Base-by-base conservation (phyloP, 64 coral and sea anemone genomes). In the Montipora efflorescens region DNA sequence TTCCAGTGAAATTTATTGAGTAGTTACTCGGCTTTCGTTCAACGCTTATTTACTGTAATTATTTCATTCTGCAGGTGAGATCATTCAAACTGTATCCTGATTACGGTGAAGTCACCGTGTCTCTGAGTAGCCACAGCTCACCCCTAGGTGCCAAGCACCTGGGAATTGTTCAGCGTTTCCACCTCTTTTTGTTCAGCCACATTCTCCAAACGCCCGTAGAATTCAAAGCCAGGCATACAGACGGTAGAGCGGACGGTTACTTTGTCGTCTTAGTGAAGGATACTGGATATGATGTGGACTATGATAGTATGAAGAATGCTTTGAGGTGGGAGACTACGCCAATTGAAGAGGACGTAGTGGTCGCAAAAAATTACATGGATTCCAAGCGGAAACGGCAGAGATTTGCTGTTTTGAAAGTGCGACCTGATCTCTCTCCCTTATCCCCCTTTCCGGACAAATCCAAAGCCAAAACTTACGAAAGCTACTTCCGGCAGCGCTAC, bases 391-490 rank as follows among this genome's bases (percentile, higher is more conserved):
- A 55, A 10, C 64, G 21, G 9, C 58, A 87, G 59, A 79, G 70
- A 51, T 94, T 82, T 47, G 91, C 79, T 21, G 83, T 97, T 64
- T 46, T 87, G 18, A 73, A 79, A 13, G 76, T 92, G 5, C 87
- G 95, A 78, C 36, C 16, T n/a, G 79, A 94, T 45, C 59, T 94
- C 8, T 88, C 25, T 59, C 95, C 95, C 3, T 12, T 72, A 77
- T 93, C 91, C 16, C 61, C 75, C 5, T 97, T 97, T 72, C 95
- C 95, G 9, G 92, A 97, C 12, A 76, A 83, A 88, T 88, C 66
- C 64, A 92, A 94, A 76, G 89, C 92, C 6, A 88, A 84, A 62
- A 97, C 95, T 7, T 97, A 83, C 50, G 83, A 94, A 51, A 75
- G 93, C 28, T 96, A 96, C 57, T 96, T 82, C 68, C 50, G 68